These are phyloP conservation scores for Chlorops oryzae DNA, from an alignment of 1,140 invertebrate genomes.

Conservation along the genomic window DNA sequence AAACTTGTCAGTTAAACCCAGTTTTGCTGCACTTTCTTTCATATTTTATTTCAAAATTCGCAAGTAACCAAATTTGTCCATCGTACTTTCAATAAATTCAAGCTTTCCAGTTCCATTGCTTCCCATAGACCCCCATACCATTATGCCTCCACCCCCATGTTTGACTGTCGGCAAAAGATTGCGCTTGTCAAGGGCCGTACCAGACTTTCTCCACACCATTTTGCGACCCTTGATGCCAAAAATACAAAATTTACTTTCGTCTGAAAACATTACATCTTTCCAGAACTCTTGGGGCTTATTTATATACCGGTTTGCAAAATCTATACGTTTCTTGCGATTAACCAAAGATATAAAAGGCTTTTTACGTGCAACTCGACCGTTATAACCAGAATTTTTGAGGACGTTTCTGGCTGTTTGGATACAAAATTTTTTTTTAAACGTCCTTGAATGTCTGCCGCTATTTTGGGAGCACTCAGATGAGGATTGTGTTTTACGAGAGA, in stretches of 20 bases:
- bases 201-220: conserved; percentile 15
- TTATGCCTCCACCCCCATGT: conserved; percentile 33
- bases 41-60: conserved; percentile 23
- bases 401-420: too few relatives aligned
- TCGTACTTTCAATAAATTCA: conserved; percentile 18
- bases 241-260: conserved; percentile 28
- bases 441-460: too few relatives aligned
- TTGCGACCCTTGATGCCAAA: conserved; percentile 12
- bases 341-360: conserved; percentile 6
- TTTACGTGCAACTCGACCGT: conserved; percentile 9
- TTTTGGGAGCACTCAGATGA: too few relatives aligned
- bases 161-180: conserved; percentile 38
- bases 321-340: conserved; percentile 13
- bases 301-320: conserved; percentile 18
- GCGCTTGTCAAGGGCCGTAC: conserved; percentile 7
- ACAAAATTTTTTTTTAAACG: too few relatives aligned
- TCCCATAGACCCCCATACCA: conserved; percentile 39
- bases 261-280: conserved; percentile 22
- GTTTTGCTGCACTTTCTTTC: conserved; percentile 15
- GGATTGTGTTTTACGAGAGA: too few relatives aligned
- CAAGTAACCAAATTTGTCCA: conserved; percentile 17
- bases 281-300: conserved; percentile 11
- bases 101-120: conserved; percentile 27
- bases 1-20: not conserved
- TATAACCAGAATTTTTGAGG: too few relatives aligned